Evolutionary conservation across 2,797 vertebrate genomes (phyloP), one percentile per base, ranked within the genome.

Genomic region (Hybognathus amarus): DNA sequence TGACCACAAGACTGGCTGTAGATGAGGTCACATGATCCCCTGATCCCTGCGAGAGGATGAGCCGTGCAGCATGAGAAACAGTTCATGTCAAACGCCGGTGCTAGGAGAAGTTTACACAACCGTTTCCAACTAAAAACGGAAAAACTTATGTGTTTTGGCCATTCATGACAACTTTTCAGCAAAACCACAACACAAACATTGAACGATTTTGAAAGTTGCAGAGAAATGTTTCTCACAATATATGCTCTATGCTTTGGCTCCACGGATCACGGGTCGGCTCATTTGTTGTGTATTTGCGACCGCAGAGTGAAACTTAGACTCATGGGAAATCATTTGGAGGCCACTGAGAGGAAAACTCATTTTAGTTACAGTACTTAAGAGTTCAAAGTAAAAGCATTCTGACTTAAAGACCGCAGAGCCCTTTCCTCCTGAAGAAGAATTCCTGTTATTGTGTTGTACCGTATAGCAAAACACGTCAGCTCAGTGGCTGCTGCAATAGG

Each of bases 271-370:
- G 18, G 81, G 47, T 77, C 71, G 76, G 33, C 63, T 83, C 63
- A 68, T 83, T 83, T 83, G 71, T 56, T 67, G 36, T 76, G 63
- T 67, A 56, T 54, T 75, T 67, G 61, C 18, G n/a, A 82, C 61
- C 61, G 1, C 70, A 33, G 42, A 67, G 45, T 40, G 18, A 83
- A 77, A 83, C 20, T 13, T 54, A 76, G 47, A 42, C 80, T 68
- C 61, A 45, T 76, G 71, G 80, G 80, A 82, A 82, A 82, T 82
- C 50, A 82, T 56, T 75, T 56, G 63, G 52, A 52, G 61, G 42
- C 15, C 80, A 42, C 33, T 22, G 30, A 82, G 36, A 76, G 63
- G 61, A 82, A 82, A 83, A 83, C 73, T 83, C 45, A 66, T 75
- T 82, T 75, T 64, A 40, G 70, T 82, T 75, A 15, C 45, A 47